phyloP scores from a whole-genome alignment of 2,797 vertebrate genomes.

The Rhinichthys osculus region DNA sequence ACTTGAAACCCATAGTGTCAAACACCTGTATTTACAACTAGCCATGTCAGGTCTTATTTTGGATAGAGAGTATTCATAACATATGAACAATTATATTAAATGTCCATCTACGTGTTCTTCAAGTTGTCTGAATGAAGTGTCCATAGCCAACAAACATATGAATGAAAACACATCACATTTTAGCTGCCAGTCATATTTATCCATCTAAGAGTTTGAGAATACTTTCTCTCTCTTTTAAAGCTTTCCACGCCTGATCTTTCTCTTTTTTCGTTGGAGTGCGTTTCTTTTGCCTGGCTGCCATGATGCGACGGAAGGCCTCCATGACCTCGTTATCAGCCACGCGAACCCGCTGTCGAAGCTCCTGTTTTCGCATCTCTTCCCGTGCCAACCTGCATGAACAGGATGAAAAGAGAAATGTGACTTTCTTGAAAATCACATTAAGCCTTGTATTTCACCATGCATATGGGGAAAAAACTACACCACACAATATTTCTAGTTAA shows the following conservation, averaged over 20 bases:
- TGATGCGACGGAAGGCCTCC: constrained; percentile 97
- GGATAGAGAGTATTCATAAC: neutral
- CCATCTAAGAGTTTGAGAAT: constrained; percentile 95
- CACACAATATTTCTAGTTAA: neutral
- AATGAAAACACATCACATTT: neutral
- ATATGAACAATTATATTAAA: neutral
- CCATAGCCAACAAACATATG: constrained; percentile 6
- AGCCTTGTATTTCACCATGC: neutral
- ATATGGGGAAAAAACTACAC: neutral
- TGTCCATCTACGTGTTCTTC: neutral
- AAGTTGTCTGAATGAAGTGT: constrained; percentile 21
- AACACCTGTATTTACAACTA: constrained; percentile 12
- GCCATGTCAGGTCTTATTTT: neutral
- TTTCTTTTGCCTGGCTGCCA: constrained; percentile 98
- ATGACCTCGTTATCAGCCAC: constrained; percentile 97
- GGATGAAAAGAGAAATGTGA: neutral
- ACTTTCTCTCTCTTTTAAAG: constrained; percentile 95
- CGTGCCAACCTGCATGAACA: constrained; percentile 84
- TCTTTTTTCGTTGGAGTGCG: constrained; percentile 98
- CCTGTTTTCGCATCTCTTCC: constrained; percentile 95
- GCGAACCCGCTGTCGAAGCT: constrained; percentile 92
- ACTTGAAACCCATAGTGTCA: constrained; percentile 19
- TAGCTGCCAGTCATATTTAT: constrained; percentile 54
- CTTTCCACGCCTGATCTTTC: constrained; percentile 98
- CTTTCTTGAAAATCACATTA: neutral